A percentile compares a stretch with the other conserved stretches of the same genome.
These are phyloP conservation scores for Ibycter americanus DNA, from an alignment of 2,797 vertebrate species.

Conservation along the genomic window DNA sequence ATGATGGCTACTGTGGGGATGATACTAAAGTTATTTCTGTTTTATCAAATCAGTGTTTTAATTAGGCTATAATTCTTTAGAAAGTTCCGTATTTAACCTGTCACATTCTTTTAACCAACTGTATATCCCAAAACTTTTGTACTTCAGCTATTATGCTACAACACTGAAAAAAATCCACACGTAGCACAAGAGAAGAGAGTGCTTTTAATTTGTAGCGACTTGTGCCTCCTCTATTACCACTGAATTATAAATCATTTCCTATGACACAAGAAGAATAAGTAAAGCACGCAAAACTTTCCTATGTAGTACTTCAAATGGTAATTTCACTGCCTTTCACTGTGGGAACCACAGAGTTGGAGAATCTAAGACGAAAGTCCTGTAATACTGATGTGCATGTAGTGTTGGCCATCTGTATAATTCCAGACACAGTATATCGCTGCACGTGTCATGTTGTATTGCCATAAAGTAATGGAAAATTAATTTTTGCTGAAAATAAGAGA, in stretches of 20 bases:
- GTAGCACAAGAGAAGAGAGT: not conserved
- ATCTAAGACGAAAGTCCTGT: not conserved
- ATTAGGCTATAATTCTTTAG: conserved; percentile 39
- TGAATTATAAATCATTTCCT: conserved; percentile 14
- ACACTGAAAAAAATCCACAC: not conserved
- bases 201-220: not conserved
- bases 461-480: not conserved
- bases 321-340: not conserved
- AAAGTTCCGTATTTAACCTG: not conserved
- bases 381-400: not conserved
- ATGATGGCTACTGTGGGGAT: not conserved
- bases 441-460: not conserved
- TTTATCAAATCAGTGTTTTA: conserved; percentile 23
- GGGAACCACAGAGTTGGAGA: not conserved
- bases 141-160: not conserved
- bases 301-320: not conserved
- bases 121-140: not conserved
- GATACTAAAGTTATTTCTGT: not conserved
- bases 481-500: not conserved
- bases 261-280: not conserved
- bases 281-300: conserved; percentile 4
- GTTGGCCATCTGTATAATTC: not conserved
- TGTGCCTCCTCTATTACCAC: not conserved
- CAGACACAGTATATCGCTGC: not conserved
- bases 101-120: not conserved